Evolutionary conservation across 2,888 invertebrate species (phyloP).

Genomic region (Acleris cristana): DNA sequence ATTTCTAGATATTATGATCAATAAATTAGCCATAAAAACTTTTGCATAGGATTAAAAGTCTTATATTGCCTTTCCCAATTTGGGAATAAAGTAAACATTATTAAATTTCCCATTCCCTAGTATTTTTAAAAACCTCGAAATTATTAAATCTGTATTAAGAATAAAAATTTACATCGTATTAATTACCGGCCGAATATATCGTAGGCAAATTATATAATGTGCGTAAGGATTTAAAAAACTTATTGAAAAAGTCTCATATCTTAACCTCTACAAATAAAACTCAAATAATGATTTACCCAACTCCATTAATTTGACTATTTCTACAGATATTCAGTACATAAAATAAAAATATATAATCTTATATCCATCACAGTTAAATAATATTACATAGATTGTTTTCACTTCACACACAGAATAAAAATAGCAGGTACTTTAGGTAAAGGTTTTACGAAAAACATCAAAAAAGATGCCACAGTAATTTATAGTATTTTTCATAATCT

Average conservation of each 20-base stretch:
- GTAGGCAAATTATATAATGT: neutral
- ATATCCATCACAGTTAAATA: no score
- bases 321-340: no score
- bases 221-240: constrained; percentile 2
- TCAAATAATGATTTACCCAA: no score
- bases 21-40: constrained; percentile 49
- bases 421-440: no score
- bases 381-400: no score
- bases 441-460: neutral
- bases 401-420: no score
- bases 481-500: constrained; percentile 6
- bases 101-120: constrained; percentile 55
- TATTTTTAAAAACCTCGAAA: constrained; percentile 60
- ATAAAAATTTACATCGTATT: neutral
- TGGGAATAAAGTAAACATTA: constrained; percentile 43
- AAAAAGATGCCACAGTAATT: neutral
- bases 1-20: constrained; percentile 56
- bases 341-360: no score
- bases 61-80: constrained; percentile 28
- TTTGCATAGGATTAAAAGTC: constrained; percentile 49
- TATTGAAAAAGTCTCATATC: no score
- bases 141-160: constrained; percentile 46
- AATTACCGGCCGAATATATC: neutral
- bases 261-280: no score
- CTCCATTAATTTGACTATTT: no score